Base-by-base conservation (phyloP, 30 jellyfish, hydroid and myxozoan species). In the Catostylus mosaicus region DNA sequence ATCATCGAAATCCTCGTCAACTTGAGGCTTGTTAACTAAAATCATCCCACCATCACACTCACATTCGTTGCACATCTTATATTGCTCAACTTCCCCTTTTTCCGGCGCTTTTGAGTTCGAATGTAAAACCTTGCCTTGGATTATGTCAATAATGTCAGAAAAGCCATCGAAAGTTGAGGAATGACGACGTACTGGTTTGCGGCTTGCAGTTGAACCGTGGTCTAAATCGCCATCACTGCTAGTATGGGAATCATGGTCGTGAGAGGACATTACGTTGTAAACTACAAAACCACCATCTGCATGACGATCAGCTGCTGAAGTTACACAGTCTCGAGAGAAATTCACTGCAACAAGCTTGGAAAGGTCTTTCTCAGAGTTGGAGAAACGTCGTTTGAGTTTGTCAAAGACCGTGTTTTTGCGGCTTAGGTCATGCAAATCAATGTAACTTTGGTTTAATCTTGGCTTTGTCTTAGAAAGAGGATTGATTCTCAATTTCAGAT, bases 281-380 rank as follows among this genome's bases (percentile, higher is more conserved):
- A 30, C 67, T 27, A 77, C 46, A 0, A 60, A 51, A 46, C 82
- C 64, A 60, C 64, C 82, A 20, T 67, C 89, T 27, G 26, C 74
- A 31, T 51, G 14, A 3, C 72, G 12, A 9, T 8, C 38, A 30
- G 60, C 9, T 48, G 4, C 14, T 22, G 70, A 32, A 18, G 26
- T 51, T 19, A 1, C 23, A 3, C 26, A 26, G 52, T 67, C 64
- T 56, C 36, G 54, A 0, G 67, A 10, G 47, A 48, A 14, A 52
- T 77, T 20, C 3, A 26, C 52, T 26, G 16, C 22, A 34, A 36
- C 57, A 10, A 75, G 87, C 45, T n/a, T 75, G 19, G 89, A 79
- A 23, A 79, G 37, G 50, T 79, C 89, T 63, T 46, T 57, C 22
- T 79, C 89, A 14, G 89, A 79, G 57, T 79, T 82, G 12, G 89